Evolutionary conservation across 2,888 invertebrate species (phyloP).

Genomic region (Creontiades dilutus): DNA sequence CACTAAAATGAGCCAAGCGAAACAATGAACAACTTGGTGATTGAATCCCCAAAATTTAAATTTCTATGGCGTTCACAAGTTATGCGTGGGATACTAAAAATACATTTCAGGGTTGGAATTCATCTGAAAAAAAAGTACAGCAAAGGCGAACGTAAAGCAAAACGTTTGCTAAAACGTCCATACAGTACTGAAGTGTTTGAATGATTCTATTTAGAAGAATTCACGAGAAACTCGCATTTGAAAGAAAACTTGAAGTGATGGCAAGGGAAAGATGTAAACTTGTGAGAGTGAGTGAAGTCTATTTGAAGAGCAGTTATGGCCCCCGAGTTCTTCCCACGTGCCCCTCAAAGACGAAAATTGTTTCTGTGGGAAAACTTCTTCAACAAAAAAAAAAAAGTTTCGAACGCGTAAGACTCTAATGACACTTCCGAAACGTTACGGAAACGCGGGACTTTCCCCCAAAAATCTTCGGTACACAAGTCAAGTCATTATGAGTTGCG

Average conservation of each 20-base stretch:
- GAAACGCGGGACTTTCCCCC: background rate
- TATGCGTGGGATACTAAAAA: no score
- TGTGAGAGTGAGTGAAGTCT: background rate
- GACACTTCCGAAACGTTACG: constrained; percentile 39
- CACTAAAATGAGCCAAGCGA: no score
- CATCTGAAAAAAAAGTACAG: no score
- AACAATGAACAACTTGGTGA: no score
- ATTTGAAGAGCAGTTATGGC: constrained; percentile 31
- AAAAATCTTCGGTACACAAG: background rate
- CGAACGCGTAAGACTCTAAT: constrained; percentile 11
- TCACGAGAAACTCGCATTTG: no score
- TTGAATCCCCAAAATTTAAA: no score
- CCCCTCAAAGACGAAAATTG: constrained; percentile 14
- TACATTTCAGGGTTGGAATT: no score
- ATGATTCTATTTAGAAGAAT: no score
- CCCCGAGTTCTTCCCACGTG: constrained; percentile 15
- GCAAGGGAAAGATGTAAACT: background rate
- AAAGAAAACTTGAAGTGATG: constrained; percentile 7
- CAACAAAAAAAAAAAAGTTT: background rate
- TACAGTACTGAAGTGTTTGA: no score
- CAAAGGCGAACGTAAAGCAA: no score
- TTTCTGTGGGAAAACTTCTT: constrained; percentile 19
- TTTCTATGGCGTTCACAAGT: no score
- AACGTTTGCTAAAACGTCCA: no score
- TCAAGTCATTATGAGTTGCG: background rate